Percentiles rank a stretch among this genome's conserved stretches.
Evolutionary conservation across 2,797 vertebrate genomes (phyloP).

Genomic region (Crypturellus tataupa): DNA sequence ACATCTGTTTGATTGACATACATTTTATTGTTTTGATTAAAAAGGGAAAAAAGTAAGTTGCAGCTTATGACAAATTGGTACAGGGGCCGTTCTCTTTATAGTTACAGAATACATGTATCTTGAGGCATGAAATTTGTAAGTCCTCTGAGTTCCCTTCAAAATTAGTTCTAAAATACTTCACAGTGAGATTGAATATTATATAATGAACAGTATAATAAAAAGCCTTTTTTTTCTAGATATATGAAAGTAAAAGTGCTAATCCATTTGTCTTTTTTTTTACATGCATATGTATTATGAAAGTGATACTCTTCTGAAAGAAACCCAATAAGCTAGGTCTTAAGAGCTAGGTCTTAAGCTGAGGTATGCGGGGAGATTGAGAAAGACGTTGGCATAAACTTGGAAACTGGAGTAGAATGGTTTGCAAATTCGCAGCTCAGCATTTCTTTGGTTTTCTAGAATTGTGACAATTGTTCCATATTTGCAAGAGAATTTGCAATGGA

Average conservation of each 20-base stretch:
- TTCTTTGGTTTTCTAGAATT: neutral
- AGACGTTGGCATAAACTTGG: neutral
- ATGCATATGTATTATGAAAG: neutral
- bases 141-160: neutral
- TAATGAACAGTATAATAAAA: neutral
- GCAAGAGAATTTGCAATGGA: neutral
- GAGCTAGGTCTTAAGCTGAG: neutral
- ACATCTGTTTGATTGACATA: neutral
- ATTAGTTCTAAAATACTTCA: neutral
- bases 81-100: neutral
- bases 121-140: neutral
- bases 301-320: neutral
- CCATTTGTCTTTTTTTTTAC: neutral
- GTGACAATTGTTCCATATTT: neutral
- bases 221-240: neutral
- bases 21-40: neutral
- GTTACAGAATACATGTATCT: neutral
- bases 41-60: neutral
- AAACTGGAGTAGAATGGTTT: neutral
- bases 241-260: neutral
- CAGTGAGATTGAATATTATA: neutral
- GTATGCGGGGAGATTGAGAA: neutral
- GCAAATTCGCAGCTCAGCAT: neutral
- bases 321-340: neutral
- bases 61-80: neutral